Evolutionary conservation across 2,888 invertebrate species (phyloP).

Genomic region (Hypercompe scribonia): DNA sequence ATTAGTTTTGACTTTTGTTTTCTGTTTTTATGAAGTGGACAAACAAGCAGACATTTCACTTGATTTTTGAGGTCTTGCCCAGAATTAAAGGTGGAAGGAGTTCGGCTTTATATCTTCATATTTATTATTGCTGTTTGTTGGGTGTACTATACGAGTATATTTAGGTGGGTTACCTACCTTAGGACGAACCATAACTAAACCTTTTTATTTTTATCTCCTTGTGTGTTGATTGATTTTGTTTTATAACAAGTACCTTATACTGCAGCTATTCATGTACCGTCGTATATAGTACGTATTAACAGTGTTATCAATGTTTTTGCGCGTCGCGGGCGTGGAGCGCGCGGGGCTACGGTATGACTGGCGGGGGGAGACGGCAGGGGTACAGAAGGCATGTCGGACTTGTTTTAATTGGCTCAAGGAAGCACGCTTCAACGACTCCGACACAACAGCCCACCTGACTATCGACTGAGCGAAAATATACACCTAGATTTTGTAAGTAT

Average conservation of each 20-base stretch:
- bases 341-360: slow-evolving; percentile 22
- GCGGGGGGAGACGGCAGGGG: slow-evolving; percentile 28
- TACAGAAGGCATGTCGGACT: slow-evolving; percentile 54
- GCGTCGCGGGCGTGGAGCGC: slow-evolving; percentile 38
- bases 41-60: too few species aligned
- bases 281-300: slow-evolving; percentile 38
- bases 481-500: slow-evolving; percentile 39
- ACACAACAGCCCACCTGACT: slow-evolving; percentile 53
- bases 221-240: background rate
- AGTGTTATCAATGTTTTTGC: slow-evolving; percentile 64
- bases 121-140: too few species aligned
- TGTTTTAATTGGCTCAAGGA: slow-evolving; percentile 79
- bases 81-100: too few species aligned
- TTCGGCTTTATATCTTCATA: too few species aligned
- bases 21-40: background rate
- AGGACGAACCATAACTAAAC: background rate
- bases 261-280: slow-evolving; percentile 24
- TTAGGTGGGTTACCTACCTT: too few species aligned
- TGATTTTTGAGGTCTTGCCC: too few species aligned
- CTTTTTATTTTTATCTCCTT: background rate
- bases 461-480: slow-evolving; percentile 52
- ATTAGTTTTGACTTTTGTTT: background rate
- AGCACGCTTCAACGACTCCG: slow-evolving; percentile 75
- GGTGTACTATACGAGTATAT: too few species aligned
- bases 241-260: background rate